A percentile compares a stretch with the other conserved stretches of the same genome.
phyloP scores from a whole-genome alignment of 2,888 invertebrate species.

The Troides helena region DNA sequence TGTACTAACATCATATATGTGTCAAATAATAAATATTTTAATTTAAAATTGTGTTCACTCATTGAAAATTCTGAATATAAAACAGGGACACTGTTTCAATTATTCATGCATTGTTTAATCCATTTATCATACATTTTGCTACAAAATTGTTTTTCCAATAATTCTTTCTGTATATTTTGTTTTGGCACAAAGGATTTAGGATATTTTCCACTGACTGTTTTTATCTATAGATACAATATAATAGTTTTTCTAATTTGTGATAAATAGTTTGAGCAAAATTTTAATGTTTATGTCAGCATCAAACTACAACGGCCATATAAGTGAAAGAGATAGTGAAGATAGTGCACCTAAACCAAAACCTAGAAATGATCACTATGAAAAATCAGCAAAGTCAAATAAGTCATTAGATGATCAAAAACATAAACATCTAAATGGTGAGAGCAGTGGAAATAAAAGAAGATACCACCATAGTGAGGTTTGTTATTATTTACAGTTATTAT shows the following conservation, averaged over 20 bases:
- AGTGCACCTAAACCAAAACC: slow-evolving; percentile 47
- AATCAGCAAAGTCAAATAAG: slow-evolving; percentile 34
- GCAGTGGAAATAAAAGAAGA: slow-evolving; percentile 59
- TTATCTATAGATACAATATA: neutral
- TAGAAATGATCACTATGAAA: slow-evolving; percentile 46
- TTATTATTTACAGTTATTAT: slow-evolving; percentile 12
- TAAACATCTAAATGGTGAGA: slow-evolving; percentile 57
- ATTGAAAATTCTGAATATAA: slow-evolving; percentile 16
- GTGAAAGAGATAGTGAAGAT: slow-evolving; percentile 64
- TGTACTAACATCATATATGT: neutral
- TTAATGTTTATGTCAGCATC: slow-evolving; percentile 47
- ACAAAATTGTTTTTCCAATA: neutral
- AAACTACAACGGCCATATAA: slow-evolving; percentile 61
- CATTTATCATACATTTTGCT: slow-evolving; percentile 12
- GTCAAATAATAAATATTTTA: neutral
- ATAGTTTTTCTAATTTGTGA: neutral
- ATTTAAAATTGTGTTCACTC: slow-evolving; percentile 3
- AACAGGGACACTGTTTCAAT: slow-evolving; percentile 6
- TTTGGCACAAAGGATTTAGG: too few species aligned
- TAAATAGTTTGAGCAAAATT: slow-evolving; percentile 25
- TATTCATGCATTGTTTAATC: slow-evolving; percentile 14
- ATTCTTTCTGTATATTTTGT: neutral
- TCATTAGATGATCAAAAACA: slow-evolving; percentile 39
- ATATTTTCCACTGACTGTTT: too few species aligned
- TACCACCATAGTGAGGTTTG: slow-evolving; percentile 70